Evolutionary conservation across 2,888 invertebrate species (phyloP).

Genomic region (Drosophila infuscata): DNA sequence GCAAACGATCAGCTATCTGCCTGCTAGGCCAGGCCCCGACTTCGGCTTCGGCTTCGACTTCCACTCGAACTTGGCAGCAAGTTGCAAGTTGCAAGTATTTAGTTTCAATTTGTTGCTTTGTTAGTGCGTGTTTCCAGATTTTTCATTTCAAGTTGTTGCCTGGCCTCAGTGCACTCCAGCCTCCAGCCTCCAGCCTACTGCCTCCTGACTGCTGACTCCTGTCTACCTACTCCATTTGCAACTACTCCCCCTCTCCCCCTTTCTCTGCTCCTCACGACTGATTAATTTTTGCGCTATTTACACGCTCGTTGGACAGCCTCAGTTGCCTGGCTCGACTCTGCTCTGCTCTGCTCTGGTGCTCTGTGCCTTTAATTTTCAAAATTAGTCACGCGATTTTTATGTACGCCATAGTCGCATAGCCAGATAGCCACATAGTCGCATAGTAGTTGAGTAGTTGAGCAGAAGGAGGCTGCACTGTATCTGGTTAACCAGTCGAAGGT

Average conservation of each 20-base stretch:
- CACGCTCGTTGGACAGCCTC: constrained; percentile 72
- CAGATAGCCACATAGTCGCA: background rate
- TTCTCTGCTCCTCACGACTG: constrained; percentile 54
- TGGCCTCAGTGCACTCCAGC: constrained; percentile 20
- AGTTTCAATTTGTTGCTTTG: constrained; percentile 84
- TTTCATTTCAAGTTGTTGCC: constrained; percentile 60
- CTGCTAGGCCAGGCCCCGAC: constrained; percentile 20
- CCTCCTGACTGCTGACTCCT: constrained; percentile 36
- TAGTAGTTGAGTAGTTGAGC: constrained; percentile 9
- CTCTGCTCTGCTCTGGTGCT: constrained; percentile 29
- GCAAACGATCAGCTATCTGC: constrained; percentile 54
- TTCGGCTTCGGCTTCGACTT: constrained; percentile 1
- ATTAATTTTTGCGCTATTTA: constrained; percentile 83
- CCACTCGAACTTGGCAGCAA: constrained; percentile 12
- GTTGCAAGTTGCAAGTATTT: constrained; percentile 83
- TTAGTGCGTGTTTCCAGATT: constrained; percentile 76
- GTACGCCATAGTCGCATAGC: constrained; percentile 53
- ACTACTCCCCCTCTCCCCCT: background rate
- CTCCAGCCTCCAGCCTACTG: constrained; percentile 9
- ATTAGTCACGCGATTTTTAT: constrained; percentile 83
- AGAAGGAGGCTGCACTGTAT: constrained; percentile 24
- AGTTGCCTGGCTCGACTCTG: constrained; percentile 22
- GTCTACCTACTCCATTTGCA: constrained; percentile 30
- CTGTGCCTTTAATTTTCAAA: constrained; percentile 75
- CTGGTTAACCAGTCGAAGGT: constrained; percentile 75